These are phyloP conservation scores for Euplexia lucipara DNA, from an alignment of 2,888 invertebrate species.

Conservation along the genomic window DNA sequence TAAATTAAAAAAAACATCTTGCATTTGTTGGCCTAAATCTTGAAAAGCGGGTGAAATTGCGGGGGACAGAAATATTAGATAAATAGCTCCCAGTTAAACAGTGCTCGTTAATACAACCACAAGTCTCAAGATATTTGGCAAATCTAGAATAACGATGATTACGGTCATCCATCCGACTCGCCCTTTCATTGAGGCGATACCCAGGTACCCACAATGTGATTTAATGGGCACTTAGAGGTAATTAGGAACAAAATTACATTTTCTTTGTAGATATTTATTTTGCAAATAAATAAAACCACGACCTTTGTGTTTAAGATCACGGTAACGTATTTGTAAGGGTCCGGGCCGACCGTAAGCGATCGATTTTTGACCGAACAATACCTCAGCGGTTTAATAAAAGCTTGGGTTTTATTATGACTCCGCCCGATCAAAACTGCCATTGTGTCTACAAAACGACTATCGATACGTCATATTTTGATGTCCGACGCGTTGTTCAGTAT, in stretches of 20 bases:
- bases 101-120: conserved; percentile 6
- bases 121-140: conserved; percentile 7
- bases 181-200: conserved; percentile 21
- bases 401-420: conserved; percentile 31
- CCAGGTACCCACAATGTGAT: background rate
- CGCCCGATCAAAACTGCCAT: conserved; percentile 29
- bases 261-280: conserved; percentile 50
- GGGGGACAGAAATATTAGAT: background rate
- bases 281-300: conserved; percentile 40
- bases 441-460: conserved; percentile 30
- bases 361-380: conserved; percentile 42
- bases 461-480: conserved; percentile 21
- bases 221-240: conserved; percentile 24
- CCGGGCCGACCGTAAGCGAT: conserved; percentile 7
- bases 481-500: background rate
- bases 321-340: conserved; percentile 12
- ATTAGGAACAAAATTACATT: conserved; percentile 47
- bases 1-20: no score
- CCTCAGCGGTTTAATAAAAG: conserved; percentile 28
- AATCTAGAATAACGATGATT: conserved; percentile 37
- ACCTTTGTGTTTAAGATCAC: conserved; percentile 21
- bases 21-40: no score
- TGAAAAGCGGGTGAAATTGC: no score
- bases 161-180: conserved; percentile 16
- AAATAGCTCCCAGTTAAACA: conserved; percentile 2